Evolutionary conservation across 1,140 invertebrate genomes (phyloP).

Genomic region (Pinna nobilis): DNA sequence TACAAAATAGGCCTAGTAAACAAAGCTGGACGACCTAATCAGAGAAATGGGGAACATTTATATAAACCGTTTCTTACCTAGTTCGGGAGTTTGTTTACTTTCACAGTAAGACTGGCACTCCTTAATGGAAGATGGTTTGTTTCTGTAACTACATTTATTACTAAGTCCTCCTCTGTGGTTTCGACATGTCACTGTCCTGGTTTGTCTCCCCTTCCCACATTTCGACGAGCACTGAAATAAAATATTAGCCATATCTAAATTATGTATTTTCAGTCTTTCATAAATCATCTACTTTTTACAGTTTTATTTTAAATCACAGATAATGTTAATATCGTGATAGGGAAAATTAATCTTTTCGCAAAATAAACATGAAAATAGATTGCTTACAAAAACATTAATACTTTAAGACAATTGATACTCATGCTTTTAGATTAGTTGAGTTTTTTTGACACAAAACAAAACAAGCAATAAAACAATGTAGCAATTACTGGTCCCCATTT

Average conservation of each 20-base stretch:
- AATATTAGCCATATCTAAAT: background rate
- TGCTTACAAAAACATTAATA: background rate
- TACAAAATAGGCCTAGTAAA: background rate
- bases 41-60: background rate
- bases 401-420: background rate
- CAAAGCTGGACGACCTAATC: background rate
- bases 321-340: background rate
- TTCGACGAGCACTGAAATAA: conserved; percentile 80
- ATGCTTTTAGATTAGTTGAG: background rate
- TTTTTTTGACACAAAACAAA: too few species aligned
- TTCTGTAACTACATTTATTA: conserved; percentile 41
- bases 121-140: conserved; percentile 45
- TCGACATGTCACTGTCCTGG: conserved; percentile 80
- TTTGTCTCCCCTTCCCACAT: conserved; percentile 83
- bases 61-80: background rate
- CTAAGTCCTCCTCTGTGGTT: conserved; percentile 75
- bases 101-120: conserved; percentile 56
- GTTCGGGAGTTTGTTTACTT: background rate
- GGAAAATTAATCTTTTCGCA: background rate
- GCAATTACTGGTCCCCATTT: conserved; percentile 78
- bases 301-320: too few species aligned
- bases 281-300: too few species aligned
- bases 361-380: background rate
- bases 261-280: too few species aligned
- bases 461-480: conserved; percentile 22